Conservation (phyloP, 1,140 invertebrate species). For the Macrocentrus cingulum region DNA sequence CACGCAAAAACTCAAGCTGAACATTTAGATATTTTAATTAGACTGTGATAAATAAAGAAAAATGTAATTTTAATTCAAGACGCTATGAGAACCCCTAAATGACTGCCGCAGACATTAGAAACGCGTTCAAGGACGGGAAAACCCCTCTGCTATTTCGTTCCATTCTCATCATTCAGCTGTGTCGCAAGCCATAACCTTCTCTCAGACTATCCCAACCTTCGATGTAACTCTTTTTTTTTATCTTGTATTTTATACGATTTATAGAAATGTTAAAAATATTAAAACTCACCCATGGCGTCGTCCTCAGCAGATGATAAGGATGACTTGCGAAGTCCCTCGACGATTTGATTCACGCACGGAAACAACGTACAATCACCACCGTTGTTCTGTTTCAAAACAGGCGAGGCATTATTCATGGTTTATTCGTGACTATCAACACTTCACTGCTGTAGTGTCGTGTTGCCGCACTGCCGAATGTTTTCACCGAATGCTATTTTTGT, state of each 20-base stretch:
- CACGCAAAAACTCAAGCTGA: too few relatives aligned
- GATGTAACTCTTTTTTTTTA: too few relatives aligned
- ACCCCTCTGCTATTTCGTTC: conserved; percentile 30
- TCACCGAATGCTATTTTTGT: too few relatives aligned
- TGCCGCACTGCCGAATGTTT: too few relatives aligned
- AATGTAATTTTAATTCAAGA: not conserved
- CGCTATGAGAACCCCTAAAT: conserved; percentile 26
- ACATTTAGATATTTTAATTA: too few relatives aligned
- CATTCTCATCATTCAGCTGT: conserved; percentile 3
- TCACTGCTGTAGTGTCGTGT: too few relatives aligned
- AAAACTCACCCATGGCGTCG: conserved; percentile 3
- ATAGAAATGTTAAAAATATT: too few relatives aligned
- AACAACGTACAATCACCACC: not conserved
- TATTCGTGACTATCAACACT: not conserved
- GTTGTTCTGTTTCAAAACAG: conserved; percentile 1
- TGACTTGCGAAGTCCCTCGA: conserved; percentile 33
- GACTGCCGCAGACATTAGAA: conserved; percentile 30
- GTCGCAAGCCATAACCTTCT: not conserved
- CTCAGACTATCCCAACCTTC: not conserved
- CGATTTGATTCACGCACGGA: conserved; percentile 37
- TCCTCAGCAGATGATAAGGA: not conserved
- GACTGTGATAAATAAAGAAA: not conserved
- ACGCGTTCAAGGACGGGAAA: conserved; percentile 41
- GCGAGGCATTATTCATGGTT: not conserved
- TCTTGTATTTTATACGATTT: too few relatives aligned